A percentile compares a stretch with the other conserved stretches of the same genome.
Conservation (phyloP, 2,113 vertebrate species). For the Colossoma macropomum region DNA sequence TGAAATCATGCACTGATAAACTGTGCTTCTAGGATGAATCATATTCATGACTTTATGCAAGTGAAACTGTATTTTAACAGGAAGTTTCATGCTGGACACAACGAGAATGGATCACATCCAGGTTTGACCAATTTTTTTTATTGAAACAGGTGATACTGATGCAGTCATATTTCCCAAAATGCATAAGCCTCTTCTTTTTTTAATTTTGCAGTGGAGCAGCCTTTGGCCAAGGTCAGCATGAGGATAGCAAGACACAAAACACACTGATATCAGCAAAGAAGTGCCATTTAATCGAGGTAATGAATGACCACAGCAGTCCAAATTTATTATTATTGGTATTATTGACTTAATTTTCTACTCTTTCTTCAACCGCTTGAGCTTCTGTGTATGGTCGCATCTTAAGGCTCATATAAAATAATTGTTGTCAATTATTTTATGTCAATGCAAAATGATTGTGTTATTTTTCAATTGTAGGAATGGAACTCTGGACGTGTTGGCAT, state of each 20-base stretch:
- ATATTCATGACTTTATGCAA: neutral
- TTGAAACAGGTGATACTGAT: neutral
- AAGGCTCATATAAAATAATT: no score
- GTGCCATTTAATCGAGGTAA: neutral
- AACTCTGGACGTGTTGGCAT: no score
- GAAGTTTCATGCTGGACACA: neutral
- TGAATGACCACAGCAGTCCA: neutral
- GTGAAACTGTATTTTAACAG: neutral
- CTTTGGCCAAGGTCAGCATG: neutral
- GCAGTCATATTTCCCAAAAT: neutral
- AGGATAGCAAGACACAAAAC: neutral
- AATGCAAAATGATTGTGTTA: no score
- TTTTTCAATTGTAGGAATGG: no score
- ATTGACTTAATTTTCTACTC: neutral
- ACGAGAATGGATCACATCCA: neutral
- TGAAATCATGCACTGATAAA: neutral
- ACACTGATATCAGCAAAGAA: neutral
- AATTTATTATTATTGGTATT: neutral
- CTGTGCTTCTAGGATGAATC: neutral
- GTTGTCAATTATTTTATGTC: no score
- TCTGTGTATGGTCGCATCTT: no score
- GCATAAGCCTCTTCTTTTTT: neutral
- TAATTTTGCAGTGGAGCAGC: neutral
- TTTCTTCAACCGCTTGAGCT: no score
- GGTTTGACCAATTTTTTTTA: slow-evolving; percentile 1